Conservation (phyloP, 2,113 vertebrate genomes). For the Cavia porcellus region DNA sequence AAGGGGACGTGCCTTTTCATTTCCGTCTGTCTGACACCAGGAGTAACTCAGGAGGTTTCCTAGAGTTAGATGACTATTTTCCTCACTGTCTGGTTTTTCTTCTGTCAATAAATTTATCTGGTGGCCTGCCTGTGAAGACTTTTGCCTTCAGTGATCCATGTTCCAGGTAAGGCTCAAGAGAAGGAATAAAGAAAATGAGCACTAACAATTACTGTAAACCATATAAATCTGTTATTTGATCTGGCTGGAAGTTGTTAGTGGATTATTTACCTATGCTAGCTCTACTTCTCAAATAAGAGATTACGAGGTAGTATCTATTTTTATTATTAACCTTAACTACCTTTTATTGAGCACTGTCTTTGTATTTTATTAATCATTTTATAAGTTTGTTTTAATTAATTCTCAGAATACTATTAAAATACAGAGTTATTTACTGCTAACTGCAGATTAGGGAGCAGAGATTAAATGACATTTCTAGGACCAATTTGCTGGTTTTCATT, state of each 20-base stretch:
- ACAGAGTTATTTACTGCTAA: not conserved
- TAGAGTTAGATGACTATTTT: not conserved
- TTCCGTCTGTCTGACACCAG: not conserved
- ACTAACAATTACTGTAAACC: not conserved
- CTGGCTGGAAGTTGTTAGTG: not conserved
- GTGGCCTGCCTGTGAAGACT: not conserved
- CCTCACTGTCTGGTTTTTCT: not conserved
- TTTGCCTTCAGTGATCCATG: not conserved
- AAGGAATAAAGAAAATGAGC: conserved; percentile 1
- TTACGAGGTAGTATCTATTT: not conserved
- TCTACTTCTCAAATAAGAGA: not conserved
- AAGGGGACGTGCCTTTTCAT: not conserved
- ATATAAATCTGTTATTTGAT: not conserved
- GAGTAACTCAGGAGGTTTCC: not conserved
- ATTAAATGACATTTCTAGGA: not conserved
- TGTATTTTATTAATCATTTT: not conserved
- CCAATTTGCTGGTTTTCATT: not conserved
- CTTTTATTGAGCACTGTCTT: not conserved
- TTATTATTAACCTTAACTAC: not conserved
- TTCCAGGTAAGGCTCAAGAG: not conserved
- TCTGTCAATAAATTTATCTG: not conserved
- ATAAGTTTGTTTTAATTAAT: not conserved
- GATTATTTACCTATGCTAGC: not conserved
- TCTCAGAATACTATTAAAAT: not conserved
- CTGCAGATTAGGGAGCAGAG: conserved; percentile 13